These are phyloP conservation scores for Kryphioiulus occultus DNA, from an alignment of 2,888 invertebrate species.

Conservation along the genomic window DNA sequence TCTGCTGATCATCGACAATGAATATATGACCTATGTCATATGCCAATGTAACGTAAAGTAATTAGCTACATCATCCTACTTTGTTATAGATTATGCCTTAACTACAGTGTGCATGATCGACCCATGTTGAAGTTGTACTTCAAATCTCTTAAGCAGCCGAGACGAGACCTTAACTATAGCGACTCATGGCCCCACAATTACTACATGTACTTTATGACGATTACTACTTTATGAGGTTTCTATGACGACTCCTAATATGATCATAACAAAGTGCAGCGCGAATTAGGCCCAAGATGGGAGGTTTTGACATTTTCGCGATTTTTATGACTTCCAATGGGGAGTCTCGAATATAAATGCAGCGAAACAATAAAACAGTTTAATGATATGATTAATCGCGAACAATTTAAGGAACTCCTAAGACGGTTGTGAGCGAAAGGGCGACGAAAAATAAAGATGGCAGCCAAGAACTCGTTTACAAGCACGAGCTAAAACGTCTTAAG, in stretches of 20 bases:
- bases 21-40: too few relatives aligned
- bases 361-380: conserved; percentile 5
- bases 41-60: too few relatives aligned
- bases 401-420: background rate
- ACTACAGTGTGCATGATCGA: too few relatives aligned
- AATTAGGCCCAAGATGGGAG: background rate
- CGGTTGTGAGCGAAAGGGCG: background rate
- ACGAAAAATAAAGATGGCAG: background rate
- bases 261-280: background rate
- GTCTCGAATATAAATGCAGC: background rate
- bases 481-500: background rate
- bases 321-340: background rate
- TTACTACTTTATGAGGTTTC: too few relatives aligned
- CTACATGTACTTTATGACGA: too few relatives aligned
- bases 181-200: too few relatives aligned
- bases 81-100: too few relatives aligned
- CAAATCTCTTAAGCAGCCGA: too few relatives aligned
- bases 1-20: too few relatives aligned
- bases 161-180: too few relatives aligned
- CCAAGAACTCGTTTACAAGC: background rate
- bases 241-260: background rate
- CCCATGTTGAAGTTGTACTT: too few relatives aligned
- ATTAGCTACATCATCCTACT: too few relatives aligned
- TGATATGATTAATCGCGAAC: background rate
- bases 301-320: background rate